Evolutionary conservation across 2,888 invertebrate species (phyloP).

Genomic region (Oligia fasciuncula): DNA sequence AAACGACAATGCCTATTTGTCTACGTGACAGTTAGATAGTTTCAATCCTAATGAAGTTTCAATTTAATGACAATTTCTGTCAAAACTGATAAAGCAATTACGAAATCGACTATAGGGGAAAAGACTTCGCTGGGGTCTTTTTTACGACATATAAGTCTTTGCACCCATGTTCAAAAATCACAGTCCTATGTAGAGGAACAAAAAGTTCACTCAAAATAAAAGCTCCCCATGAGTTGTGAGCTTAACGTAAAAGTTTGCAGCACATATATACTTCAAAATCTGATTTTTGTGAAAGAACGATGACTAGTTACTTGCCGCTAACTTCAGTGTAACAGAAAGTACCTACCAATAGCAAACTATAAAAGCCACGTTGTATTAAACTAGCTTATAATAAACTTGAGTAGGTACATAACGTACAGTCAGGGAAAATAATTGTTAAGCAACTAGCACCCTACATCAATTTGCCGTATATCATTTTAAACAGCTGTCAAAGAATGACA

Average conservation of each 20-base stretch:
- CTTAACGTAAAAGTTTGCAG: slow-evolving; percentile 12
- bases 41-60: background rate
- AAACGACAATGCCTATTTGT: background rate
- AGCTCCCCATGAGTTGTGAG: background rate
- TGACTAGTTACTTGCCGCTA: slow-evolving; percentile 5
- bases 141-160: background rate
- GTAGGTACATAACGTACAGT: too few species aligned
- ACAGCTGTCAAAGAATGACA: background rate
- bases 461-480: background rate
- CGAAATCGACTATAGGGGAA: background rate
- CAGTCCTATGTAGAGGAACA: background rate
- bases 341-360: background rate
- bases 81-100: too few species aligned
- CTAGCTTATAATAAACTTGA: background rate
- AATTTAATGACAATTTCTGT: background rate
- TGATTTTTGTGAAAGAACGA: background rate
- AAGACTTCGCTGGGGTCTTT: too few species aligned
- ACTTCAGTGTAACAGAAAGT: slow-evolving; percentile 10
- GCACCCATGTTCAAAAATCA: background rate
- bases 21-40: background rate
- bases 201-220: slow-evolving; percentile 11
- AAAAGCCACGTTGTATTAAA: background rate
- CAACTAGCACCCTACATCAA: background rate
- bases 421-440: background rate
- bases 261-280: slow-evolving; percentile 24